phyloP scores from a whole-genome alignment of 2,888 invertebrate species.

The Hecatera dysodea region DNA sequence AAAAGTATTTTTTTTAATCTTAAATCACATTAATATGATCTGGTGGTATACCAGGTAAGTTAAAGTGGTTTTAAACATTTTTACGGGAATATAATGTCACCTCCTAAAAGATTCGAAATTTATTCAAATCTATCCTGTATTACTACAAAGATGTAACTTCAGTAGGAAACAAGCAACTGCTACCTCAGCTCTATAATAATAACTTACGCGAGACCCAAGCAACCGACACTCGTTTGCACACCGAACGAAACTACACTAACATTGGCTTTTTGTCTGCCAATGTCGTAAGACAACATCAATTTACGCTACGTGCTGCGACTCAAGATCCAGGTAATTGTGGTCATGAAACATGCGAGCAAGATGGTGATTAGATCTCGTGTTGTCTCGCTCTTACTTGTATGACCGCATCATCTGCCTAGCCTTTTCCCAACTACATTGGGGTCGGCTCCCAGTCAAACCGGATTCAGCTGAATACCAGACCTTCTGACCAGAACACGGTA shows the following conservation, averaged over 20 bases:
- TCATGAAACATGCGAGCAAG: background rate
- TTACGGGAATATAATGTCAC: too few relatives aligned
- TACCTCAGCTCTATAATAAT: background rate
- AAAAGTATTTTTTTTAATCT: too few relatives aligned
- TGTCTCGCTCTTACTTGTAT: background rate
- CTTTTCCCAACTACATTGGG: too few relatives aligned
- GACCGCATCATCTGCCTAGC: too few relatives aligned
- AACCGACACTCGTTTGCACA: slow-evolving; percentile 9
- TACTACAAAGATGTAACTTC: background rate
- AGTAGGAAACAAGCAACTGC: background rate
- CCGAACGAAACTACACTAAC: background rate
- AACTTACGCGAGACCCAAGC: slow-evolving; percentile 1
- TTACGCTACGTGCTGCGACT: background rate
- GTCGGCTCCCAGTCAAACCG: too few relatives aligned
- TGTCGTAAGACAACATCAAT: slow-evolving; percentile 5
- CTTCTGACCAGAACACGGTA: too few relatives aligned
- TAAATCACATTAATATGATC: too few relatives aligned
- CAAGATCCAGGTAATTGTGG: background rate
- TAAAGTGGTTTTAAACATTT: too few relatives aligned
- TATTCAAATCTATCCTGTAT: background rate
- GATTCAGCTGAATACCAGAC: too few relatives aligned
- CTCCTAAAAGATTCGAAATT: background rate
- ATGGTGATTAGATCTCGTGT: background rate
- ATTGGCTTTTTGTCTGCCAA: background rate
- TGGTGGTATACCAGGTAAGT: too few relatives aligned